phyloP scores from a whole-genome alignment of 2,113 vertebrate genomes.

The Peromyscus polionotus region DNA sequence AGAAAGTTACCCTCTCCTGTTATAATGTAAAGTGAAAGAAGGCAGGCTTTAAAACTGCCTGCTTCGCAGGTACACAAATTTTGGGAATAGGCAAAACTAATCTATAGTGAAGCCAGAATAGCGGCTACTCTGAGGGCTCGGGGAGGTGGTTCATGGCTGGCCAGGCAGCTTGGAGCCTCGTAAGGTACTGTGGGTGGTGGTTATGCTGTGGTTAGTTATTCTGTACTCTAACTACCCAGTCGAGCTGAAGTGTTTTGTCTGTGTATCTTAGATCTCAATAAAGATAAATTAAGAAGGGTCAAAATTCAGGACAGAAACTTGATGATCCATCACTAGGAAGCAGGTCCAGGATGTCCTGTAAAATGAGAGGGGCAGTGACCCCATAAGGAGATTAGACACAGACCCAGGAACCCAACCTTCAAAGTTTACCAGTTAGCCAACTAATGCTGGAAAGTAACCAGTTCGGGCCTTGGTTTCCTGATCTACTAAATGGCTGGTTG shows the following conservation, averaged over 20 bases:
- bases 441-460: background rate
- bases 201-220: background rate
- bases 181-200: background rate
- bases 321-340: background rate
- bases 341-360: background rate
- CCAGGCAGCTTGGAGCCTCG: background rate
- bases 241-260: background rate
- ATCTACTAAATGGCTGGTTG: background rate
- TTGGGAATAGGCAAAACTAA: background rate
- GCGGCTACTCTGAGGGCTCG: fast-evolving
- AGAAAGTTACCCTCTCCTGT: background rate
- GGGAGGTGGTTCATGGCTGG: background rate
- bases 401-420: background rate
- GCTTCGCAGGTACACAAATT: background rate
- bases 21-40: background rate
- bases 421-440: background rate
- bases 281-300: background rate
- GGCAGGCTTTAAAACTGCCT: background rate
- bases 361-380: background rate
- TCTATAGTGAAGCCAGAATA: background rate
- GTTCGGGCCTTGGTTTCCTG: background rate
- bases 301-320: background rate
- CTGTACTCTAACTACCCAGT: background rate
- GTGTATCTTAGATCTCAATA: background rate
- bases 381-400: background rate